Conservation (phyloP, 2,113 vertebrate species). For the Ctenodactylus gundi region DNA sequence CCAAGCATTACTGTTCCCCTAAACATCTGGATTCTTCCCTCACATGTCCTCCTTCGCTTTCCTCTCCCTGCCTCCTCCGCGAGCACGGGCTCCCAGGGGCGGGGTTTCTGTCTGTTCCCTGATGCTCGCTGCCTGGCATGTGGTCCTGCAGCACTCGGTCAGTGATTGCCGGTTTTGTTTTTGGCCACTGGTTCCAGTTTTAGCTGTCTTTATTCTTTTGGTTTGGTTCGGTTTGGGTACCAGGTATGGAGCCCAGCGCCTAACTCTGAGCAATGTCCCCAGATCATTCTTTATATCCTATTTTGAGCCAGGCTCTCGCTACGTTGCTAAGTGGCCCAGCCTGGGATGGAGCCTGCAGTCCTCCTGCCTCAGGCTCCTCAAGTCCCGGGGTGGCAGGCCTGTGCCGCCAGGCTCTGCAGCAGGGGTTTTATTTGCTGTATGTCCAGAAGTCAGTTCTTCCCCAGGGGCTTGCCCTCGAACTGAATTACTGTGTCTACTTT, state of each 20-base stretch:
- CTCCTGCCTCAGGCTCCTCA: background rate
- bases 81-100: background rate
- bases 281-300: no score
- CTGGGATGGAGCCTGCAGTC: accelerated
- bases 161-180: background rate
- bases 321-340: no score
- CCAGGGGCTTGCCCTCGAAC: background rate
- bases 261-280: no score
- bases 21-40: background rate
- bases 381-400: background rate
- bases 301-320: no score
- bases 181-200: no score
- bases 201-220: no score
- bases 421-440: background rate
- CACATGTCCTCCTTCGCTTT: background rate
- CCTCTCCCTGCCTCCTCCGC: background rate
- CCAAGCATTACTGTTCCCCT: background rate
- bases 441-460: background rate
- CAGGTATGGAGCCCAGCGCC: no score
- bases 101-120: background rate
- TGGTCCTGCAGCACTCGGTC: no score
- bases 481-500: background rate
- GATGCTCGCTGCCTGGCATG: background rate
- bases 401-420: no score
- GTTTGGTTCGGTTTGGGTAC: no score